Percentiles rank a stretch among this genome's conserved stretches.
phyloP scores from a whole-genome alignment of 2,113 vertebrate species.

The Cyprinodon tularosa region DNA sequence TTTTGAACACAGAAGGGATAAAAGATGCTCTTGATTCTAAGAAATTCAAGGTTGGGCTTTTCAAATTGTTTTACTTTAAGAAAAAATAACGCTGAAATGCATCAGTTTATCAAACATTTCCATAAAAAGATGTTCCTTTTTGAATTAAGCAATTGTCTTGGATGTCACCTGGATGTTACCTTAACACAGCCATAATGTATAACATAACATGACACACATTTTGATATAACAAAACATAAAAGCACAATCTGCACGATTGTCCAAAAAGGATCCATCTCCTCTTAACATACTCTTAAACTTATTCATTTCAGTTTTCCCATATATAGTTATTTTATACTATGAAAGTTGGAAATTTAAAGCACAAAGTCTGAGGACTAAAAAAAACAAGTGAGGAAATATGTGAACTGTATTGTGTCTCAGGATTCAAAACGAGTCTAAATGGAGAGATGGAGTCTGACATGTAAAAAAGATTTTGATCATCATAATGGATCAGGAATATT shows the following conservation, averaged over 20 bases:
- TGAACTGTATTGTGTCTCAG: conserved; percentile 91
- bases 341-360: conserved; percentile 84
- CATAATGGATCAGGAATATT: conserved; percentile 24
- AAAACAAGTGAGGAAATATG: conserved; percentile 87
- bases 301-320: conserved; percentile 79
- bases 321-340: conserved; percentile 83
- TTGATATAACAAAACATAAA: conserved; percentile 53
- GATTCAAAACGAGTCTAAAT: conserved; percentile 82
- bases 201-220: conserved; percentile 34
- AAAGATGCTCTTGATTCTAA: conserved; percentile 59
- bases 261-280: conserved; percentile 81
- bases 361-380: conserved; percentile 90
- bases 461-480: conserved; percentile 45
- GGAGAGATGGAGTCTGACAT: conserved; percentile 56
- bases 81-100: conserved; percentile 86
- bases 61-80: conserved; percentile 80
- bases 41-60: conserved; percentile 61
- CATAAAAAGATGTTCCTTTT: conserved; percentile 15
- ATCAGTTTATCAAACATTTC: conserved; percentile 85
- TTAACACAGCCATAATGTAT: conserved; percentile 34
- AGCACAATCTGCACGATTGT: conserved; percentile 84
- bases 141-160: conserved; percentile 34
- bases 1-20: conserved; percentile 58
- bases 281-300: conserved; percentile 87
- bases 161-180: conserved; percentile 51